Base-by-base conservation (phyloP, 1,140 invertebrate species). In the Adelges cooleyi region DNA sequence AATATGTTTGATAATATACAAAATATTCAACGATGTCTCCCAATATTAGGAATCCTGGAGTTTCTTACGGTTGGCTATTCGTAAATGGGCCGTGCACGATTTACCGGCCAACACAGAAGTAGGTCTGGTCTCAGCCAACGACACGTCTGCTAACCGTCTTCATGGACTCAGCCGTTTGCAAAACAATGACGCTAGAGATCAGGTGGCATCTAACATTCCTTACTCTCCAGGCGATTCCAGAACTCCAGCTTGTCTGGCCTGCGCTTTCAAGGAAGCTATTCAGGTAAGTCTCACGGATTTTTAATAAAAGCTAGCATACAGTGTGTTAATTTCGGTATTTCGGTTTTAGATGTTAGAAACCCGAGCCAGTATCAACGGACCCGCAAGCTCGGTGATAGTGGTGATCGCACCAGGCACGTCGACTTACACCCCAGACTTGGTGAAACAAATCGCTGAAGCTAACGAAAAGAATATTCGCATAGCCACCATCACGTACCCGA, bases 51-150 rank as follows among this genome's bases (percentile, higher is more conserved):
- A 83, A 71, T 79, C 80, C 27, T 83, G 81, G 80, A 78, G 74
- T 66, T 82, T 80, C 71, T 71, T 83, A 42, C 72, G 80, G 49
- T 74, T 75, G 33, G 80, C 80, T 3, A 75, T 82, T 65, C 73
- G 80, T 38, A 80, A 82, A 69, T 79, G 81, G 74, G 77, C 78
- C 17, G 73, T 78, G 22, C 76, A 78, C 52, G 78, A 80, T 70
- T 69, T 82, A 4, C 76, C 77, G 0, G 70, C 72, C 18, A 76
- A 76, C 67, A 76, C 76, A 2, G 79, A 80, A 73, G 71, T 80
- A 0, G 78, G 77, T 51, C 70, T 77, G 62, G 74, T 77, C 25
- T 71, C 77, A 62, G 74, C 72, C 18, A 77, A 75, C 65, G 76
- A 75, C 46, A 74, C 70, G 23, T 71, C 66, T 68, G 73, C 74